phyloP scores from a whole-genome alignment of 2,797 vertebrate species.

The Columba guinea region DNA sequence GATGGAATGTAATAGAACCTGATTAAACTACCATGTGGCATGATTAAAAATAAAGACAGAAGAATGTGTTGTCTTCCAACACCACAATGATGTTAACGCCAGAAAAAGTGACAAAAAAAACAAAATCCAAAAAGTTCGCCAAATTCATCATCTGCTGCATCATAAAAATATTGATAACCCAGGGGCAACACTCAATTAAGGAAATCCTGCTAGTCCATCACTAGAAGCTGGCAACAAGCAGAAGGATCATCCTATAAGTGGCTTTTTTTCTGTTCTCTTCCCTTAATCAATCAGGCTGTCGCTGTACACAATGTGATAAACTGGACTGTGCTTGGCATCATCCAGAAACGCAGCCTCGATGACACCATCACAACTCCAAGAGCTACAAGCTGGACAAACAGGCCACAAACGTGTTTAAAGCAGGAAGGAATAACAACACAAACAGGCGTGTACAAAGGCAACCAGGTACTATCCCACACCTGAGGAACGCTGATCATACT shows the following conservation, averaged over 20 bases:
- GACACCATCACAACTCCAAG: background rate
- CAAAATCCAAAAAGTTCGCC: background rate
- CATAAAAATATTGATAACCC: background rate
- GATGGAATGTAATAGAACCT: background rate
- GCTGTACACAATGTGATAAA: background rate
- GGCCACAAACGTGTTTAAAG: background rate
- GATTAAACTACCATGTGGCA: background rate
- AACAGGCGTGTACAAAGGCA: background rate
- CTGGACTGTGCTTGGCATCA: background rate
- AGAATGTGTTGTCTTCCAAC: background rate
- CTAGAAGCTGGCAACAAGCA: background rate
- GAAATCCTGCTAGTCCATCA: background rate
- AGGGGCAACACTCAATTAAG: background rate
- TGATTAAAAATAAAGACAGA: background rate
- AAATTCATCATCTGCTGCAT: background rate
- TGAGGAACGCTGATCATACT: too few species aligned
- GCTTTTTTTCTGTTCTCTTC: background rate
- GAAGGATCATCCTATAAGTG: rapidly evolving
- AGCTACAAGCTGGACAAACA: background rate
- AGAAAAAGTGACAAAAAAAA: background rate
- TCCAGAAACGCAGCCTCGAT: background rate
- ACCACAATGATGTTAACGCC: background rate
- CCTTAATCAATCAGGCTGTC: background rate
- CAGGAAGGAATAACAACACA: background rate
- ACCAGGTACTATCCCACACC: background rate